Percentiles rank a stretch among this genome's conserved stretches.
Conservation (phyloP, 2,797 vertebrate species). For the Telmatherina bonti region DNA sequence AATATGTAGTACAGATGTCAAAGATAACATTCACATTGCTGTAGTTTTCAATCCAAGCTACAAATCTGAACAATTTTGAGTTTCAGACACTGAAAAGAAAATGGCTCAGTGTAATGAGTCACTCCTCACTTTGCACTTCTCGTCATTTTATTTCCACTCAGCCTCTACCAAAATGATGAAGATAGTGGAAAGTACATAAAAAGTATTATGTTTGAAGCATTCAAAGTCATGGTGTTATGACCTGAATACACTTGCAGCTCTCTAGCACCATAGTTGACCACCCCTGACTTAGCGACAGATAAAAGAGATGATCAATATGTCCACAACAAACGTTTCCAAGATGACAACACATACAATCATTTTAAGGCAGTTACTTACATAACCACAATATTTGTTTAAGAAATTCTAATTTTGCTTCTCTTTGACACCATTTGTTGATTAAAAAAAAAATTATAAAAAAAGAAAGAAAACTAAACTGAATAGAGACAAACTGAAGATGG, state of each 20-base stretch:
- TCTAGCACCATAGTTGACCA: no score
- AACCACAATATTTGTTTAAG: no score
- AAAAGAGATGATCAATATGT: background rate
- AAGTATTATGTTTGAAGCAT: background rate
- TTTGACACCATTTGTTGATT: background rate
- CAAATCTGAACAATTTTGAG: background rate
- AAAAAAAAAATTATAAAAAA: no score
- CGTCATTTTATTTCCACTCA: background rate
- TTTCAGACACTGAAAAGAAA: background rate
- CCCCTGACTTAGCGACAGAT: no score
- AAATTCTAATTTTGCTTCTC: background rate
- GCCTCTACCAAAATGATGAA: background rate
- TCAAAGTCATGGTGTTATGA: background rate
- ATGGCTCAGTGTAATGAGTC: background rate
- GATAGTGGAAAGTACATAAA: background rate
- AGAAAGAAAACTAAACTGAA: no score
- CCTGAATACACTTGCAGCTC: no score
- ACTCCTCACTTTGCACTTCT: background rate
- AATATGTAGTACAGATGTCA: slow-evolving; percentile 25
- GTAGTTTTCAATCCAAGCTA: background rate
- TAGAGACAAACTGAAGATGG: background rate
- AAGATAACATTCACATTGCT: slow-evolving; percentile 7
- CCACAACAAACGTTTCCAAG: no score
- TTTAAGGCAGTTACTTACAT: no score
- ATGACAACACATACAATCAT: no score